Percentiles rank a stretch among this genome's conserved stretches.
These are phyloP conservation scores for Leptinotarsa rubiginosa DNA, from an alignment of 2,888 invertebrate species.

Conservation along the genomic window DNA sequence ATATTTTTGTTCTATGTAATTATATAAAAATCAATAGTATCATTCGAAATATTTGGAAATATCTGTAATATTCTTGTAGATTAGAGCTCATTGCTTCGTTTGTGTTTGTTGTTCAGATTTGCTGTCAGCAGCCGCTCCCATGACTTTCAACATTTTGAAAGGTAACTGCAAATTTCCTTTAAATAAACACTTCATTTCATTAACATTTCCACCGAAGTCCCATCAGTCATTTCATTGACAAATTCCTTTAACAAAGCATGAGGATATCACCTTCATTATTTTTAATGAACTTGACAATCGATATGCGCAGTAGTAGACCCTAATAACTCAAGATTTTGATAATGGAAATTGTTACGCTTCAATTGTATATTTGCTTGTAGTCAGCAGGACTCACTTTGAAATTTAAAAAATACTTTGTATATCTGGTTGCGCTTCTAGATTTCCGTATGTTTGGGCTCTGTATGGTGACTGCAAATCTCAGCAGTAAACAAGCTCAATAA, in stretches of 20 bases:
- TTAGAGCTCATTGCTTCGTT: constrained; percentile 70
- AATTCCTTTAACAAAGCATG: constrained; percentile 19
- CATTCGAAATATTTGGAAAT: constrained; percentile 29
- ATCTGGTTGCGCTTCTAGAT: no score
- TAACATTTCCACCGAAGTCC: not conserved
- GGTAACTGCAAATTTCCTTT: constrained; percentile 72
- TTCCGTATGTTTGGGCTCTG: no score
- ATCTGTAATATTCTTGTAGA: constrained; percentile 56
- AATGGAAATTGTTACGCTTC: no score
- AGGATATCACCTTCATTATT: not conserved
- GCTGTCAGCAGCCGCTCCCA: constrained; percentile 84
- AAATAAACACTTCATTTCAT: constrained; percentile 20
- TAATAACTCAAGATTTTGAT: no score
- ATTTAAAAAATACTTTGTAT: no score
- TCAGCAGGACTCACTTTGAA: no score
- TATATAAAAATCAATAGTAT: constrained; percentile 9
- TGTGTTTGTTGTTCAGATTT: constrained; percentile 82
- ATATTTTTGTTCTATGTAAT: no score
- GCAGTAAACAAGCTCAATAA: no score
- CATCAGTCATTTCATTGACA: not conserved
- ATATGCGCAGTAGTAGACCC: not conserved
- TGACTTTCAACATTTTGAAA: constrained; percentile 89
- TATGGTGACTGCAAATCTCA: no score
- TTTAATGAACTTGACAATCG: not conserved
- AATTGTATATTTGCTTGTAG: no score